Percentiles rank a stretch among this genome's conserved stretches.
Evolutionary conservation across 2,797 vertebrate genomes (phyloP).

Genomic region (Ceyx erithaca): DNA sequence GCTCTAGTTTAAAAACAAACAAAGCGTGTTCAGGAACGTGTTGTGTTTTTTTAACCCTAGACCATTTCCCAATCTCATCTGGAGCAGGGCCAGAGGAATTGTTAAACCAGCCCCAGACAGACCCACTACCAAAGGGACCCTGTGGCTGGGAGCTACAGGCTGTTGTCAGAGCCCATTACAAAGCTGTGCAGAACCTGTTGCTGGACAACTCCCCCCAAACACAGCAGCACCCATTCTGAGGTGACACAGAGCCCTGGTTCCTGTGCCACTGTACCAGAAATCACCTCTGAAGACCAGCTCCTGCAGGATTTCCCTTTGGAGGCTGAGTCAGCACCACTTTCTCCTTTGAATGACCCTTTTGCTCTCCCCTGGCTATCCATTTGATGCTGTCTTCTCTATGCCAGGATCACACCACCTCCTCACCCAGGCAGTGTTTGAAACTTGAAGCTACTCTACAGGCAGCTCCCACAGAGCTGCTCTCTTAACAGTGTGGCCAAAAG

Average conservation of each 20-base stretch:
- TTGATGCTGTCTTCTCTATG: background rate
- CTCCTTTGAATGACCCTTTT: background rate
- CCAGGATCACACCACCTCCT: fast-evolving
- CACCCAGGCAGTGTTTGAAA: background rate
- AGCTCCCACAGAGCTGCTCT: background rate
- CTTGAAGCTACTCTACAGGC: background rate
- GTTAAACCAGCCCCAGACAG: background rate
- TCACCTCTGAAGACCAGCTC: background rate
- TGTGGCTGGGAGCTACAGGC: background rate
- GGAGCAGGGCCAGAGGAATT: constrained; percentile 13
- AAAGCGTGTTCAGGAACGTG: background rate
- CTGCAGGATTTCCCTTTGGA: background rate
- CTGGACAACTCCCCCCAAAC: fast-evolving
- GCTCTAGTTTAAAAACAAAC: background rate
- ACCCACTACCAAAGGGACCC: background rate
- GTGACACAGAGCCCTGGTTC: fast-evolving
- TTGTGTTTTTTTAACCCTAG: constrained; percentile 48
- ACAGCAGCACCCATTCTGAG: fast-evolving
- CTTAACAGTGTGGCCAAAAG: background rate
- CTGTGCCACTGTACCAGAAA: background rate
- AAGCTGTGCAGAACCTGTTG: fast-evolving
- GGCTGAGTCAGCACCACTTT: fast-evolving
- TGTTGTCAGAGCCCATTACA: fast-evolving
- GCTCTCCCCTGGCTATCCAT: fast-evolving
- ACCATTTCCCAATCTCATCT: constrained; percentile 50